Evolutionary conservation across 2,113 vertebrate genomes (phyloP).

Genomic region (Camelus dromedarius): DNA sequence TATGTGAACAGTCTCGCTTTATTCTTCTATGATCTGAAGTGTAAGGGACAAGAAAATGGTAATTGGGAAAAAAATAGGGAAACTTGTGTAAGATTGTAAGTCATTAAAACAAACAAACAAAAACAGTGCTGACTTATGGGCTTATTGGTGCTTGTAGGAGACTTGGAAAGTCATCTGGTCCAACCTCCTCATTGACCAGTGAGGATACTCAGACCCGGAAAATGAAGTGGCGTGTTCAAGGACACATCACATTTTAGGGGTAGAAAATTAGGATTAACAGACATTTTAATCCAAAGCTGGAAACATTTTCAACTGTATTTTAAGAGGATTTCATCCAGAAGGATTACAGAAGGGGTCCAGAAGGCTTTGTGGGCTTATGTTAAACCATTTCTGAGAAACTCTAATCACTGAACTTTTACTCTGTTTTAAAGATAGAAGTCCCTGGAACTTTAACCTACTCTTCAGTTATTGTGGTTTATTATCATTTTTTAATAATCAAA

Average conservation of each 20-base stretch:
- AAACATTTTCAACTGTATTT: slow-evolving; percentile 35
- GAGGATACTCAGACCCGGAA: not conserved
- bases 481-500: slow-evolving; percentile 4
- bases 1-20: not conserved
- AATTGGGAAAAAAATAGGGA: not conserved
- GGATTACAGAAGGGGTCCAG: not conserved
- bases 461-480: not conserved
- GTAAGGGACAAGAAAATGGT: not conserved
- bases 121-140: not conserved
- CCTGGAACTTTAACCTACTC: slow-evolving; percentile 11
- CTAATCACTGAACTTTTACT: slow-evolving; percentile 47
- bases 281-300: not conserved
- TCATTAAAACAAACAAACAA: not conserved
- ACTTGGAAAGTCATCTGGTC: not conserved
- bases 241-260: not conserved
- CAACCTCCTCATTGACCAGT: not conserved
- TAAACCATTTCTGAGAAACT: slow-evolving; percentile 40
- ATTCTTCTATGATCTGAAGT: slow-evolving; percentile 18
- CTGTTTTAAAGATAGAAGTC: slow-evolving; percentile 17
- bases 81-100: not conserved
- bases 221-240: not conserved
- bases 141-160: not conserved
- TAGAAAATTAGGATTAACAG: not conserved
- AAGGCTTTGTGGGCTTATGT: not conserved
- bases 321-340: slow-evolving; percentile 20